Conservation (phyloP, 2,888 invertebrate species). For the Cistogaster globosa region DNA sequence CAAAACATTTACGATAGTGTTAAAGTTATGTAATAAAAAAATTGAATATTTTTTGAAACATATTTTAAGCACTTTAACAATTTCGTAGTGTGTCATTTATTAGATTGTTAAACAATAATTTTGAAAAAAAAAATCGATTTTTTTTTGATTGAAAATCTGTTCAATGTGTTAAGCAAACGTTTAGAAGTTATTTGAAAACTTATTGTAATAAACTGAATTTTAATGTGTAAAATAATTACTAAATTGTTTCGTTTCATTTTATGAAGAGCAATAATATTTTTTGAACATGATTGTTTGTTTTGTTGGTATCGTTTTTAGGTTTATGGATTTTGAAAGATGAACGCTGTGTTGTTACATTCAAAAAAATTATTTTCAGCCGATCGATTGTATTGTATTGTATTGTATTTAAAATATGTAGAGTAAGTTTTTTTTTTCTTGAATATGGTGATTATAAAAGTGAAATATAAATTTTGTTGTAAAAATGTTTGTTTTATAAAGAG, state of each 20-base stretch:
- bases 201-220: not conserved
- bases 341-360: constrained; percentile 8
- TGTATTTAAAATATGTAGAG: not conserved
- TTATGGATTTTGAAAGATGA: constrained; percentile 19
- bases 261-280: constrained; percentile 1
- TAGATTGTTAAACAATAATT: too few species aligned
- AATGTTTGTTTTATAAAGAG: constrained; percentile 38
- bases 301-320: constrained; percentile 2
- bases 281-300: constrained; percentile 2
- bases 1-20: too few species aligned
- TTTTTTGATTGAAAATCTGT: too few species aligned
- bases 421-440: not conserved
- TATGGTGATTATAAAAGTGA: constrained; percentile 7
- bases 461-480: constrained; percentile 43
- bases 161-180: too few species aligned
- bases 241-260: not conserved
- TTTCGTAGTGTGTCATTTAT: too few species aligned
- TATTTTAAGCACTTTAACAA: too few species aligned
- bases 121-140: too few species aligned
- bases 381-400: constrained; percentile 19
- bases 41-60: too few species aligned
- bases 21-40: too few species aligned
- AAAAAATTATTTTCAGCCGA: constrained; percentile 31
- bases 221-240: not conserved
- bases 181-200: not conserved